Conservation (phyloP, 2,797 vertebrate genomes). For the Melanotaenia maccullochi region DNA sequence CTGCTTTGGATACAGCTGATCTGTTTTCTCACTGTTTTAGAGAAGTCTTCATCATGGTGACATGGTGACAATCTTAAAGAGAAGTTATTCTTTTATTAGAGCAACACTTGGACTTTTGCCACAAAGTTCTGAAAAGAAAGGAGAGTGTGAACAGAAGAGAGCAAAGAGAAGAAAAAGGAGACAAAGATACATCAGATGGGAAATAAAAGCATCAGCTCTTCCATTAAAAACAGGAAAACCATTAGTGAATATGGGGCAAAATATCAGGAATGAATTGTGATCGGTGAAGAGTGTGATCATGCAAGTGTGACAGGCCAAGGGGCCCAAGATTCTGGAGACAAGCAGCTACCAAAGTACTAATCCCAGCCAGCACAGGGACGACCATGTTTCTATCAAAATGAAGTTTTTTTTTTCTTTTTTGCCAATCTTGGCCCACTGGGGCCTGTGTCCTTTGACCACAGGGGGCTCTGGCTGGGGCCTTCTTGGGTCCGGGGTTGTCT, state of each 20-base stretch:
- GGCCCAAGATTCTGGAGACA: too few relatives aligned
- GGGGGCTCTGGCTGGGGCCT: too few relatives aligned
- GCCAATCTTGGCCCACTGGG: too few relatives aligned
- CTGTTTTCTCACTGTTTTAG: background rate
- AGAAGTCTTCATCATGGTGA: background rate
- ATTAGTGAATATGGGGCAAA: background rate
- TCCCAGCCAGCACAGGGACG: too few relatives aligned
- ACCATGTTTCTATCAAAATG: background rate
- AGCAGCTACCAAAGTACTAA: too few relatives aligned
- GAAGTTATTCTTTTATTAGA: too few relatives aligned
- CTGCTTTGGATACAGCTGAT: background rate
- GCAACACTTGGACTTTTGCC: background rate
- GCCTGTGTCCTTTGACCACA: too few relatives aligned
- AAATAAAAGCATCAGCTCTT: background rate
- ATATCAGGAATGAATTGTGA: too few relatives aligned
- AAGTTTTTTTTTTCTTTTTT: too few relatives aligned
- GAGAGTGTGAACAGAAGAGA: background rate
- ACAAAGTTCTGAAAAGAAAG: background rate
- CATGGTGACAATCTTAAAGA: background rate
- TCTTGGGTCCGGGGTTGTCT: too few relatives aligned
- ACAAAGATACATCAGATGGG: background rate
- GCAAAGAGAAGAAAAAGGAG: background rate
- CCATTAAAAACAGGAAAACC: background rate
- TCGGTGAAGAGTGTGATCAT: too few relatives aligned
- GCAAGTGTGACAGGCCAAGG: too few relatives aligned